phyloP scores from a whole-genome alignment of 2,888 invertebrate species.

The Acanthoscelides obtectus region DNA sequence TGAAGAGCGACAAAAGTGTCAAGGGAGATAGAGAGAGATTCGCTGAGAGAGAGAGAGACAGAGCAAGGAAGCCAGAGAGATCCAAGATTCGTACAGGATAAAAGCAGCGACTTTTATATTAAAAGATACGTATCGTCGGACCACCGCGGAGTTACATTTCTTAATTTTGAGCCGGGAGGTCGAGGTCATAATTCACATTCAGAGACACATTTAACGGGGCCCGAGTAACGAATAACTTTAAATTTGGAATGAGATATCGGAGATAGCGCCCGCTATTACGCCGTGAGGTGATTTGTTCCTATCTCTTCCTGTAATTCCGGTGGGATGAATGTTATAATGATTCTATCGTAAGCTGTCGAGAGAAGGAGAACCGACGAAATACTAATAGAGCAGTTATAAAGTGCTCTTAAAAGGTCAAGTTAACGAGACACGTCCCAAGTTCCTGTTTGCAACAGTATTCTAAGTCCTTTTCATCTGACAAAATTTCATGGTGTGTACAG shows the following conservation, averaged over 20 bases:
- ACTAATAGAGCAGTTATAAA: too few species aligned
- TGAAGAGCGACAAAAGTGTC: slow-evolving; percentile 16
- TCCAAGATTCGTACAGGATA: slow-evolving; percentile 22
- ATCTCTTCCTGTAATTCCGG: neutral
- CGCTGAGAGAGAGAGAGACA: slow-evolving; percentile 19
- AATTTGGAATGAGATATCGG: neutral
- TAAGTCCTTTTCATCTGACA: too few species aligned
- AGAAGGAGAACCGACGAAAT: too few species aligned
- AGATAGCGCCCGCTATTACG: neutral
- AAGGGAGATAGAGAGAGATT: slow-evolving; percentile 12
- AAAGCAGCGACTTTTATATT: slow-evolving; percentile 27
- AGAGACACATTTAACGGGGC: slow-evolving; percentile 23
- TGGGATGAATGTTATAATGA: neutral
- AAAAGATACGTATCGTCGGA: slow-evolving; percentile 28
- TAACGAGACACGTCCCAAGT: too few species aligned
- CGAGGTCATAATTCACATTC: slow-evolving; percentile 31
- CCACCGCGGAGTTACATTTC: slow-evolving; percentile 26
- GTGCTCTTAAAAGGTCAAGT: too few species aligned
- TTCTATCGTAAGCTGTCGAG: neutral
- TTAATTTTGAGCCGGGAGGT: slow-evolving; percentile 29
- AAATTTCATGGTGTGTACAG: too few species aligned
- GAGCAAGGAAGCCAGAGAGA: slow-evolving; percentile 3
- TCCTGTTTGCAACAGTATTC: too few species aligned
- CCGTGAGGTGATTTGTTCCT: neutral
- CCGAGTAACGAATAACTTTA: neutral